Evolutionary conservation across 2,113 vertebrate genomes (phyloP), one percentile per base, ranked within the genome.

Genomic region (Odontesthes bonariensis): DNA sequence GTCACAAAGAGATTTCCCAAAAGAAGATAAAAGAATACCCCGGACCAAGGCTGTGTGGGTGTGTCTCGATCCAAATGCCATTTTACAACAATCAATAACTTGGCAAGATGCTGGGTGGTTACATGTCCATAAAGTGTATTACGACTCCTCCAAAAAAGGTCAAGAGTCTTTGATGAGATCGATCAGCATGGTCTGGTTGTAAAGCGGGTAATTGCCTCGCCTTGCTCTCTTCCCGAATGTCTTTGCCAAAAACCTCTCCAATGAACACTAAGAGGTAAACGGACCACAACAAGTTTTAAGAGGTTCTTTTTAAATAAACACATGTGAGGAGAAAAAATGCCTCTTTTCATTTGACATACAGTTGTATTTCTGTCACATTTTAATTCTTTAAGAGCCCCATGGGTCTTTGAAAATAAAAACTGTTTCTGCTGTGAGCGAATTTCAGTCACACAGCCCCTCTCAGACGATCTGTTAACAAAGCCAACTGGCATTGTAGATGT

Each of bases 31-130:
- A 27, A 2, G 12, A 65, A 72, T 42, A 16, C 14, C 47, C 16
- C 10, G 33, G 38, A 38, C 7, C 35, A 38, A 7, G 10, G 2
- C 10, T 46, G 60, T 10, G 14, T 65, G n/a, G 47, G 5, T 42
- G 56, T 16, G 35, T 73, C 60, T 69, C 75, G 6, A 79, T 73
- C 32, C 58, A 76, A 27, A 57, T 75, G 56, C 68, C 77, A 83
- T 84, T 88, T 84, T 69, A 74, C 62, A 79, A 14, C 38, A 54
- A 86, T 88, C 89, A 82, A 86, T 90, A 84, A 79, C 70, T 60
- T 72, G 67, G 46, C 1, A 46, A 60, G 65, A 78, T 64, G 54
- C 51, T 57, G 23, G 46, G 31, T 63, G 27, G 35, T 73, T 70
- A 81, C 56, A 65, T 65, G 64, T 56, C 53, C 32, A 16, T 65